Evolutionary conservation across 1,140 invertebrate species (phyloP), one percentile per base, ranked within the genome.

Genomic region (Caerostris extrusa): DNA sequence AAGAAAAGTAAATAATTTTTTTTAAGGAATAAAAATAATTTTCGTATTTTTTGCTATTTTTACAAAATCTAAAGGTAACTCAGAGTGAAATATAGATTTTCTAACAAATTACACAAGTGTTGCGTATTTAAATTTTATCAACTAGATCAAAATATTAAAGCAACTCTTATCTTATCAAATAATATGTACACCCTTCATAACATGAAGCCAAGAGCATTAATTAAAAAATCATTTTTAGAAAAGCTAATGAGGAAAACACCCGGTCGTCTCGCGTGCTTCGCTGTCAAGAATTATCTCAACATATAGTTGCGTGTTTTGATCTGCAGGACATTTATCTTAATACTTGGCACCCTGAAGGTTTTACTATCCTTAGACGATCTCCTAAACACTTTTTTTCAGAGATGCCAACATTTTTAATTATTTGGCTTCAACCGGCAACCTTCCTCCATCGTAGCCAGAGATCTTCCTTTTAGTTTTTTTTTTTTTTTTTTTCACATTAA

Each of bases 351-450:
- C 53, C 60, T 34, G 8, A 64, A 88, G 19, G 53, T 12, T 57
- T 55, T 53, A 34, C 61, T 88, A 88, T 88, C 86, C 86, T 88
- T 88, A 53, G 86, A 17, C 82, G n/a, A 85, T 85, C 82, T 19
- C 19, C 56, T 17, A 58, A 7, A 58, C 19, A 3, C n/a, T 85
- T 57, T 85, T 85, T 85, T 60, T 60, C 5, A 64, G 61, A 14
- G 61, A 81, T 12, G 53, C 55, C 17, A 85, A 58, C 56, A 85
- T 85, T 85, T 85, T 85, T 85, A 85, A 85, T 85, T 85, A 55
- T 17, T 85, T 85, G 82, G 82, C 82, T 58, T 17, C 2, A n/a
- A 60, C 5, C 14, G 12, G 50, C 34, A 88, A 64, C 34, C 34
- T 88, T 50, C 86, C 5, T 77, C 71, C 71, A 81, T 17, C 2